Base-by-base conservation (phyloP, 64 coral and sea anemone genomes). In the Pocillopora damicornis region DNA sequence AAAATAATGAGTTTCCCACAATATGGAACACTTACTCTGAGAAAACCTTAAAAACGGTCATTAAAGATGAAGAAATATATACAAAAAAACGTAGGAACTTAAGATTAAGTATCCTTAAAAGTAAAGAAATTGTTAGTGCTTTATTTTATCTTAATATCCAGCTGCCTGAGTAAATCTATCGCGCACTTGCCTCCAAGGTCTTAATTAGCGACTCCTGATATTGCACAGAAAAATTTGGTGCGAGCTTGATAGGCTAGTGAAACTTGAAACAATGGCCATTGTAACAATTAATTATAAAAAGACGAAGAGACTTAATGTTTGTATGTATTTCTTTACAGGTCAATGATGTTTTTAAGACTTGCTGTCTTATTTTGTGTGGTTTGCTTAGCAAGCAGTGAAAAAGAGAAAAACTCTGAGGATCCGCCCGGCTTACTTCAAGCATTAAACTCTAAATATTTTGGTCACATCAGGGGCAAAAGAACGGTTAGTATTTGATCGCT, bases 401-500 rank as follows among this genome's bases (percentile, higher is more conserved):
- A 11, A 14, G 26, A 83, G 80, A 83, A 58, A 85, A 58, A 71
- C 13, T 22, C 81, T 4, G 37, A 71, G 7, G 65, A 85, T 45
- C 81, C 81, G 23, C 81, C 81, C 6, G 69, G 69, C 20, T 72
- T 72, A 73, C 38, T 57, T 1, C 0, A 71, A 23, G 81, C 81
- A 17, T 38, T 85, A 13, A 85, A 73, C 17, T 10, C 81, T 2
- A 73, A 85, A 85, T 85, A 85, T 73, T 72, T 72, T 71, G 81
- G 64, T 58, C 81, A 85, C 35, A 38, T 85, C 5, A 85, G 81
- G 26, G 81, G 81, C 22, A 85, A 85, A 73, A 71, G 81, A 83
- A 68, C 34, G 9, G 81, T 85, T 23, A 85, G 81, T 72, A n/a
- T 26, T 23, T 12, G 68, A 7, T 22, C 8, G 45, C 8, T 22